Evolutionary conservation across 2,888 invertebrate species (phyloP), one percentile per base, ranked within the genome.

Genomic region (Athalia rosae): DNA sequence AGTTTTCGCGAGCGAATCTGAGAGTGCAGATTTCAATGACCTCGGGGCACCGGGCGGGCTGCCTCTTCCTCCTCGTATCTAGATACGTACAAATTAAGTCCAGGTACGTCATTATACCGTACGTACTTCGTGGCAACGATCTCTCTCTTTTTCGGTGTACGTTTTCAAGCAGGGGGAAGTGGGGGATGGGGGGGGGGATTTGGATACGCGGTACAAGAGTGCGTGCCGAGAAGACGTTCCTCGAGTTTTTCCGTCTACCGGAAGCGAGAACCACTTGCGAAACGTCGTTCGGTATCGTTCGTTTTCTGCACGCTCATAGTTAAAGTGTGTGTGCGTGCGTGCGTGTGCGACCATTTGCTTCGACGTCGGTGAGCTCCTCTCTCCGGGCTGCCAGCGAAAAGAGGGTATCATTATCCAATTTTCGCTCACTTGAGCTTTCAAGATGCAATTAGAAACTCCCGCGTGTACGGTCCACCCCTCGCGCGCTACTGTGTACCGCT

Each of bases 341-440:
- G 28, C 28, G 28, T 28, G 28, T 28, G 28, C 28, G 28, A 28
- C 28, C 28, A 28, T 28, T 28, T 28, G 28, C 28, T 28, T 8
- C 53, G 8, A 15, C 11, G 53, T 53, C 11, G 53, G 9, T 4
- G 53, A n/a, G 53, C 3, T 11, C n/a, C 13, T 13, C 61, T 61
- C 8, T 61, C n/a, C 53, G 9, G 13, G 11, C 9, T 11, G 15
- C 61, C 3, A 64, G 64, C 7, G 5, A 47, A 48, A 15, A n/a
- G 50, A 8, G 15, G n/a, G 80, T 81, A 79, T 79, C 79, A 79
- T 82, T 79, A 79, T 79, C 78, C 78, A 79, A 81, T 82, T 82
- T 82, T 81, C 80, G 80, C 79, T 81, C 77, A 79, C 80, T 80
- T 76, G 81, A 82, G 73, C 79, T 78, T 45, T 79, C 71, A 81